A percentile compares a stretch with the other conserved stretches of the same genome.
phyloP scores from a whole-genome alignment of 35 echinoderm and acorn worm species.

The Apostichopus parvimensis region DNA sequence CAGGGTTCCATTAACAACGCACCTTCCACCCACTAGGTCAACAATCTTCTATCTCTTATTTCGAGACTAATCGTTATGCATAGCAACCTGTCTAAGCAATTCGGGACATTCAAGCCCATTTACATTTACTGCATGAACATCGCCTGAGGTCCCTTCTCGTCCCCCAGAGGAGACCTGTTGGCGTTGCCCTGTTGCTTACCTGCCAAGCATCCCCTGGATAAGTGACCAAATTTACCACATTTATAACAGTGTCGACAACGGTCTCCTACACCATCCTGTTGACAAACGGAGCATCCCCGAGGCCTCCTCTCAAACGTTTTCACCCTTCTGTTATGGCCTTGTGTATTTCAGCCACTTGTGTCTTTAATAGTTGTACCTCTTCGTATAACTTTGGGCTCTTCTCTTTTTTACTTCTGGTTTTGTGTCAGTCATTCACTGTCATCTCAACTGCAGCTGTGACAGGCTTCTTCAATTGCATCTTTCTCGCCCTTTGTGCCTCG shows the following conservation, averaged over 20 bases:
- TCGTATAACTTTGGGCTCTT: too few species aligned
- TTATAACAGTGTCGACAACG: constrained; percentile 62
- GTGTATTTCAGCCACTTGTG: too few species aligned
- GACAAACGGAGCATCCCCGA: too few species aligned
- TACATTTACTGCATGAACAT: not conserved
- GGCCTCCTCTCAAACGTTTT: too few species aligned
- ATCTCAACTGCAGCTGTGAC: too few species aligned
- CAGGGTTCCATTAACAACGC: constrained; percentile 45
- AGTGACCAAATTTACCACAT: constrained; percentile 65
- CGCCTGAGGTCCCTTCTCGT: constrained; percentile 17
- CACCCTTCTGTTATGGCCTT: too few species aligned
- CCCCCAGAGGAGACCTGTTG: constrained; percentile 15
- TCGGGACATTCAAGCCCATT: not conserved
- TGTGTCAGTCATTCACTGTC: too few species aligned
- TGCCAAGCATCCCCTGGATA: constrained; percentile 39
- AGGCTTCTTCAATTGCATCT: too few species aligned
- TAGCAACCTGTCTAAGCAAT: not conserved
- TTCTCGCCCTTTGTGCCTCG: too few species aligned
- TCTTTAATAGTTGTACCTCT: too few species aligned
- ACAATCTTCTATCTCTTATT: constrained; percentile 10
- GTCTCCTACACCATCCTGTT: not conserved
- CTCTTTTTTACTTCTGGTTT: too few species aligned
- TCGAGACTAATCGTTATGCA: not conserved
- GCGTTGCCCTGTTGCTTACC: constrained; percentile 54
- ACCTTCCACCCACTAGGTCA: constrained; percentile 57